These are phyloP conservation scores for Acanthurus tractus DNA, from an alignment of 2,797 vertebrate species.

Conservation along the genomic window DNA sequence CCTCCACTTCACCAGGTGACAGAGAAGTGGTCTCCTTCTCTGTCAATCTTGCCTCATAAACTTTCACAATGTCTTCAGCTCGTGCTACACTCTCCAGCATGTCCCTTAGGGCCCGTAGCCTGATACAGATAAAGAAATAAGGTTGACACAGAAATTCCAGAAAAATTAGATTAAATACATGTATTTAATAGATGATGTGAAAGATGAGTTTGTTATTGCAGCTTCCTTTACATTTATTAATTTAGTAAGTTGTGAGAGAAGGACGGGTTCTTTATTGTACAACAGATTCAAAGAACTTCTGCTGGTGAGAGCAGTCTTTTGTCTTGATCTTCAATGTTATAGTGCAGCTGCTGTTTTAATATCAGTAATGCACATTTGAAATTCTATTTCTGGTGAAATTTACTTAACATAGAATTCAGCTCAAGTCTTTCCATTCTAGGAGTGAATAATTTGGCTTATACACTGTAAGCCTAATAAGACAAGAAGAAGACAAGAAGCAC, in stretches of 20 bases:
- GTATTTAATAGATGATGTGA: not conserved
- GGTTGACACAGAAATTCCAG: not conserved
- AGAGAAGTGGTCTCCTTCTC: constrained; percentile 96
- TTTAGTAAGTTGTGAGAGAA: not conserved
- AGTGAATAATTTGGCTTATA: too few species aligned
- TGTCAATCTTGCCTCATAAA: constrained; percentile 92
- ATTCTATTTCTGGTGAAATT: not conserved
- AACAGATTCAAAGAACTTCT: not conserved
- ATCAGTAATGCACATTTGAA: not conserved
- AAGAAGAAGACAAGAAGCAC: too few species aligned
- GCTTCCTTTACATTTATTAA: not conserved
- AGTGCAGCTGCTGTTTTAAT: not conserved
- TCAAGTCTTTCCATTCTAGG: not conserved
- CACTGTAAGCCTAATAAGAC: too few species aligned
- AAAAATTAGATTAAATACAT: not conserved
- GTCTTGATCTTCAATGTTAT: too few species aligned
- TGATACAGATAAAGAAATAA: constrained; percentile 53
- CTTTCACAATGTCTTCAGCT: constrained; percentile 93
- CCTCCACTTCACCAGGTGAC: constrained; percentile 89
- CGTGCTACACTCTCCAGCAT: constrained; percentile 90
- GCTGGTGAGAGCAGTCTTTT: not conserved
- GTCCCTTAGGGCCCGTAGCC: constrained; percentile 88
- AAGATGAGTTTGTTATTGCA: not conserved
- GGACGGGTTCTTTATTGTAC: not conserved
- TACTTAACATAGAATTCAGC: not conserved